Base-by-base conservation (phyloP, 2,888 invertebrate genomes). In the Drosophila monieri region DNA sequence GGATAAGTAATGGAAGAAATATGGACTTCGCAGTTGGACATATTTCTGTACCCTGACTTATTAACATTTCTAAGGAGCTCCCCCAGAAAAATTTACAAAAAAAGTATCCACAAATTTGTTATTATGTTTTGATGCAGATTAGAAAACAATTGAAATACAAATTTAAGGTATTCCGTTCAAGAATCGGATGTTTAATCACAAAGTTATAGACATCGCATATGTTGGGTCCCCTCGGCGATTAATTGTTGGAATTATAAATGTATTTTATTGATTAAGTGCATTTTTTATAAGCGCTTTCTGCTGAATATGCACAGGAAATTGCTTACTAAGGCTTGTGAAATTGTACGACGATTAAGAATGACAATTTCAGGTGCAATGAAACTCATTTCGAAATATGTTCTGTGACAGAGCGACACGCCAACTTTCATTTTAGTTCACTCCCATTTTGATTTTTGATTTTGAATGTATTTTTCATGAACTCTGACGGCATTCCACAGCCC, bases 401-500 rank as follows among this genome's bases (percentile, higher is more conserved):
- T 30, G 46, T 53, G 18, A 39, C 59, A 47, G 10, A n/a, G 0
- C 30, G 57, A 15, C 58, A 30, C 47, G 30, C 58, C 30, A 18
- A 58, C 60, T 35, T 60, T 46, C 35, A 35, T 25, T 44, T 61
- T 35, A 51, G 44, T 15, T 52, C 9, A 39, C 8, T 37, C 8
- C 25, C 46, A 41, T 43, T 70, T 49, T 66, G 52, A 37, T 68
- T 73, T 79, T 57, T 75, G 76, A 74, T 66, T 59, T 69, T 55
- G 51, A 85, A 81, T 77, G 69, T 61, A 64, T 65, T 71, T 76
- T 80, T 83, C 70, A 80, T 80, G 64, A 67, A 80, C 74, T 84
- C 67, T 37, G 52, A 57, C 49, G 62, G 60, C 60, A 57, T 77
- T 53, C 65, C 64, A 46, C 35, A 52, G 47, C 39, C 57, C 65